Conservation (phyloP, 2,888 invertebrate genomes). For the Drosophila koepferae region DNA sequence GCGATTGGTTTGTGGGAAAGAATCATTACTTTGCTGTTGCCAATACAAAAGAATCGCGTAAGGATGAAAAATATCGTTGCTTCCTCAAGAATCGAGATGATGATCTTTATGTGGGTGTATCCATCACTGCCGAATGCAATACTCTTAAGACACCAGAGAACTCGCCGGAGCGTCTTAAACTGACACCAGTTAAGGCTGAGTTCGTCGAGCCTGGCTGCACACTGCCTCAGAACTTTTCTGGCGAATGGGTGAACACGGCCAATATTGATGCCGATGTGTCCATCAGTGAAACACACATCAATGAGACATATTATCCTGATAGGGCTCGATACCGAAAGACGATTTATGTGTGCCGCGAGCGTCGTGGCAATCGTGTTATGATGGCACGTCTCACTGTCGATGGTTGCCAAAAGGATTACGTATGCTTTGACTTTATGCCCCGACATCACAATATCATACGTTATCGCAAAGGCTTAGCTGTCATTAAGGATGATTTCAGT, state of each 20-base stretch:
- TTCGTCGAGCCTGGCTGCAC: conserved; percentile 96
- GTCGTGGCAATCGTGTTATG: conserved; percentile 95
- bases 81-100: conserved; percentile 97
- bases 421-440: conserved; percentile 98
- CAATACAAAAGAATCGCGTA: conserved; percentile 97
- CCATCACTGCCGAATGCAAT: conserved; percentile 97
- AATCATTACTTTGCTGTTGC: conserved; percentile 99
- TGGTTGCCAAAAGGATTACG: conserved; percentile 98
- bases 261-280: conserved; percentile 97
- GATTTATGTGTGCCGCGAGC: conserved; percentile 97
- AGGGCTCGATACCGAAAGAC: conserved; percentile 94
- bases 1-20: conserved; percentile 97
- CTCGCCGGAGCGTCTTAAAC: conserved; percentile 94
- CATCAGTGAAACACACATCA: conserved; percentile 98
- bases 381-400: conserved; percentile 98
- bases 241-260: conserved; percentile 98
- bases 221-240: conserved; percentile 96
- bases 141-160: conserved; percentile 96
- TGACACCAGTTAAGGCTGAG: conserved; percentile 95
- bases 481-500: conserved; percentile 95
- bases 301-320: conserved; percentile 97
- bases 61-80: conserved; percentile 97
- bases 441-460: conserved; percentile 98
- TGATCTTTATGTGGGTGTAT: conserved; percentile 95
- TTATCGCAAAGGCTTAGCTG: conserved; percentile 94